Conservation (phyloP, 2,113 vertebrate genomes). For the Catharus minimus region DNA sequence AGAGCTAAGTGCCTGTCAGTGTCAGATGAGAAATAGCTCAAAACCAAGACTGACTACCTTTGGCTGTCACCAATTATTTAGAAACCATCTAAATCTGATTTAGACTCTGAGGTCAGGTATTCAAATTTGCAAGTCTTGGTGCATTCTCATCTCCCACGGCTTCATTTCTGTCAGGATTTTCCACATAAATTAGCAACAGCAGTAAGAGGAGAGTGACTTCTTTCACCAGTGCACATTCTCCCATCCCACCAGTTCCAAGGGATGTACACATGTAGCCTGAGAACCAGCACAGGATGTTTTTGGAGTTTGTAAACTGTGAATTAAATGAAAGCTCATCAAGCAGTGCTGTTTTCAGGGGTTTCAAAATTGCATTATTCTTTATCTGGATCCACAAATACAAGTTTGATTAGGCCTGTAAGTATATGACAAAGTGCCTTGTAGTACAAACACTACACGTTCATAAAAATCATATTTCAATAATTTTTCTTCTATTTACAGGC, state of each 20-base stretch:
- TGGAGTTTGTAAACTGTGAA: neutral
- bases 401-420: neutral
- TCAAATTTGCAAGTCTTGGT: neutral
- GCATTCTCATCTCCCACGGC: neutral
- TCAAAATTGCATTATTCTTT: slow-evolving; percentile 5
- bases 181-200: neutral
- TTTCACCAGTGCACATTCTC: neutral
- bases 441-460: neutral
- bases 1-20: fast-evolving
- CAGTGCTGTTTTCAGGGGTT: neutral
- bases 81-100: neutral
- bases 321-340: neutral
- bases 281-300: neutral
- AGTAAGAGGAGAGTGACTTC: neutral
- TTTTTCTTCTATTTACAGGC: neutral
- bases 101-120: neutral
- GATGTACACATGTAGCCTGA: fast-evolving
- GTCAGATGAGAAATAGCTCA: neutral
- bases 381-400: neutral
- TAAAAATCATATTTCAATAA: neutral
- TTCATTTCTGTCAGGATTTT: neutral
- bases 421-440: neutral
- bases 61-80: slow-evolving; percentile 35
- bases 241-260: neutral
- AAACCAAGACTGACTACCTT: neutral